Conservation (phyloP, 2,113 vertebrate genomes). For the Crotalus horridus region DNA sequence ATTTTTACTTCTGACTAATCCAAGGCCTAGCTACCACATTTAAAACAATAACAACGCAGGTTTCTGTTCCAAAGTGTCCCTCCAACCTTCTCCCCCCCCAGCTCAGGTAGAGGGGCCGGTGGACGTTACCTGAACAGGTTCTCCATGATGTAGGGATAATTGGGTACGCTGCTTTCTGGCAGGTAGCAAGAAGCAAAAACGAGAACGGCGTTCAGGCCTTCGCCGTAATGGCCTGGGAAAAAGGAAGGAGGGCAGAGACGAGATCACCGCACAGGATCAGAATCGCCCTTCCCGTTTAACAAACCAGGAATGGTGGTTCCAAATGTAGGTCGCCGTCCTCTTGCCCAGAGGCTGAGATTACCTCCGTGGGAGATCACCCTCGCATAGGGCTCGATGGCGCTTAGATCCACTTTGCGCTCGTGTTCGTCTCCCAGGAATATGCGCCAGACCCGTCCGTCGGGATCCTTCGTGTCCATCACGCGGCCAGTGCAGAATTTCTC, state of each 20-base stretch:
- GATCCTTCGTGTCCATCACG: slow-evolving; percentile 69
- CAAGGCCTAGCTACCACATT: not conserved
- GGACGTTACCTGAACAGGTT: slow-evolving; percentile 78
- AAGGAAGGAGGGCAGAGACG: not conserved
- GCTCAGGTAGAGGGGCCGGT: accelerated
- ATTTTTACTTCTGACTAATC: not conserved
- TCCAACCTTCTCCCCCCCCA: not conserved
- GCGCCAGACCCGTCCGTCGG: slow-evolving; percentile 73
- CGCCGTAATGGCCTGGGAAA: slow-evolving; percentile 76
- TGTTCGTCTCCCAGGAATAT: slow-evolving; percentile 67
- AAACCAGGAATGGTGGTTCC: not conserved
- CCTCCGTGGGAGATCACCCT: slow-evolving; percentile 81
- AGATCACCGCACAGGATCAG: accelerated
- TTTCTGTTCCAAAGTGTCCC: not conserved
- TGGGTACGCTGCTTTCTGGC: slow-evolving; percentile 73
- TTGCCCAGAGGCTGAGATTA: slow-evolving; percentile 36
- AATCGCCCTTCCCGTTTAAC: not conserved
- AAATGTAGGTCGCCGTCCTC: not conserved
- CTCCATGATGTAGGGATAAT: slow-evolving; percentile 84
- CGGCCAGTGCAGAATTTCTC: slow-evolving; percentile 55
- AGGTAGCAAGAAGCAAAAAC: slow-evolving; percentile 80
- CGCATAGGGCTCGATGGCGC: slow-evolving; percentile 76
- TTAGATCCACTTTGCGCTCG: slow-evolving; percentile 78
- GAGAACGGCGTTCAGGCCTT: slow-evolving; percentile 78
- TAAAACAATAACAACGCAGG: not conserved